Base-by-base conservation (phyloP, 2,888 invertebrate species). In the Alloscopus bannaensis region DNA sequence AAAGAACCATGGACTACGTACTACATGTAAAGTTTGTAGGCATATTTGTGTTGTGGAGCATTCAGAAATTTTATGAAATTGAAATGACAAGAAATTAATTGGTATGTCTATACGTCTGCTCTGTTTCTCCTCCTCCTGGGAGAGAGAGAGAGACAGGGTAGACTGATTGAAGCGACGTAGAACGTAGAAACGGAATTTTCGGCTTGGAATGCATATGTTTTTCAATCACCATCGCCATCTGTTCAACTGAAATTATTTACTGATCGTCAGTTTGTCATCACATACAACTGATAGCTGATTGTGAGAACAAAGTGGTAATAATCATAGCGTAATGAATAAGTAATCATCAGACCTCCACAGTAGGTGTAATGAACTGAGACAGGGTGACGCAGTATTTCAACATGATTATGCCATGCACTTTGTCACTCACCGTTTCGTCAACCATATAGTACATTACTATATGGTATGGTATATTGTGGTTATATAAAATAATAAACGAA, bases 71-170 rank as follows among this genome's bases (percentile, higher is more conserved):
- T n/a, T 20, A 57, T 57, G 57, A 31, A 57, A 57, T 57, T 3
- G 57, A 57, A 57, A 57, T 57, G 57, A 57, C 57, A 57, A 57
- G 57, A 31, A 31, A 28, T 57, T 57, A 57, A 57, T 57, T 57
- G 57, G 31, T 31, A 31, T 57, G 57, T 29, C 31, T 57, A 31
- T 31, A n/a, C n/a, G 3, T 57, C 11, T 18, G 1, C 3, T 50
- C 3, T 50, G 2, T n/a, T 28, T 26, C 55, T 26, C 31, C 29
- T 29, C 29, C 31, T 1, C 57, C 16, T 26, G 50, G 8, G 20
- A 2, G 1, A 2, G 55, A n/a, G 28, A 24, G 24, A 55, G 24
- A 24, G 16, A 55, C 20, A 20, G 24, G 28, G n/a, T 18, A 26
- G 26, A 8, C 26, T 26, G 22, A 13, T 4, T 26, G 26, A 57